Evolutionary conservation across 2,888 invertebrate species (phyloP).

Genomic region (Idaea dimidiata): DNA sequence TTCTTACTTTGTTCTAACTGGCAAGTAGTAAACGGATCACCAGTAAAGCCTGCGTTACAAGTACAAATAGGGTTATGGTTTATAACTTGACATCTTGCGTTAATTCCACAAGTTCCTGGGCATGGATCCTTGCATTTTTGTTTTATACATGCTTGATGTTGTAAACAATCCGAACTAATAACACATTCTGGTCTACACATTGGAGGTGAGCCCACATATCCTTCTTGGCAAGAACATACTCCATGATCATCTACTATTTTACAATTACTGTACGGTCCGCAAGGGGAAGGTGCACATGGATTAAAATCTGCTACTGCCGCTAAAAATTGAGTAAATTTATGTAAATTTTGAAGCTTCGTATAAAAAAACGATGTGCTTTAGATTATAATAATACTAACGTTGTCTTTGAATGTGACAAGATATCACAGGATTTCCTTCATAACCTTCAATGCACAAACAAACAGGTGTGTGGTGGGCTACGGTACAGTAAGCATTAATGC

Average conservation of each 20-base stretch:
- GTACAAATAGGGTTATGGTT: constrained; percentile 91
- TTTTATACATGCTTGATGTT: constrained; percentile 86
- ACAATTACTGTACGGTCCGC: constrained; percentile 89
- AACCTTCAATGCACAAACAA: constrained; percentile 89
- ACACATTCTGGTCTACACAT: constrained; percentile 89
- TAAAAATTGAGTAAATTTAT: constrained; percentile 46
- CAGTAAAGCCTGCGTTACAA: constrained; percentile 87
- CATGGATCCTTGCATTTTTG: constrained; percentile 89
- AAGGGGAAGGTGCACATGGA: constrained; percentile 88
- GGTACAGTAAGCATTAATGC: constrained; percentile 88
- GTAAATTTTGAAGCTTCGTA: constrained; percentile 6
- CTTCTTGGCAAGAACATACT: constrained; percentile 88
- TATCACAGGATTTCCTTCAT: constrained; percentile 87
- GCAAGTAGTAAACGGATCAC: constrained; percentile 90
- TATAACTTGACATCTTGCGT: constrained; percentile 86
- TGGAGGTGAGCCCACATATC: constrained; percentile 88
- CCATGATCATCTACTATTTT: constrained; percentile 86
- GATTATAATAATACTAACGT: constrained; percentile 54
- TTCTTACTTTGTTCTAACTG: constrained; percentile 80
- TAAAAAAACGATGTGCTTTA: not conserved
- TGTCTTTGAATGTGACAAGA: constrained; percentile 74
- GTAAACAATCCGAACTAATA: constrained; percentile 87
- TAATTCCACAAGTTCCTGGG: constrained; percentile 87
- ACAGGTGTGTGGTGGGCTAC: constrained; percentile 91
- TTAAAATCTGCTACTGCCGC: constrained; percentile 72